Conservation (phyloP, 2,888 invertebrate genomes). For the Timema cristinae region DNA sequence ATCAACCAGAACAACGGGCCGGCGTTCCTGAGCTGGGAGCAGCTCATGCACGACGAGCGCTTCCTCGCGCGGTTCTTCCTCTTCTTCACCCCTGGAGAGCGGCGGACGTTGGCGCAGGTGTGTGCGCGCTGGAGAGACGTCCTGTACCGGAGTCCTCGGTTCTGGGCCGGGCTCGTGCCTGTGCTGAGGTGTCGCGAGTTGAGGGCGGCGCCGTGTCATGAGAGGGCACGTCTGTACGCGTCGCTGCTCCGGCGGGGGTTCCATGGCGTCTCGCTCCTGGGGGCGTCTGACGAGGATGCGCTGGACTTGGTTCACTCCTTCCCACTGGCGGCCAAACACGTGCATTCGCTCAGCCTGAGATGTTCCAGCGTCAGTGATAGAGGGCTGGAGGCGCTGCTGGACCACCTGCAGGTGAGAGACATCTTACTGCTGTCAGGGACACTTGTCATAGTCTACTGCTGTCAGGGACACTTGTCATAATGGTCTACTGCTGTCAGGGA, state of each 20-base stretch:
- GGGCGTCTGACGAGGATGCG: constrained; percentile 86
- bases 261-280: constrained; percentile 76
- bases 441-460: too few species aligned
- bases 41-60: constrained; percentile 76
- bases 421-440: too few species aligned
- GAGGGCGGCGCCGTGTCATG: constrained; percentile 51
- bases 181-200: constrained; percentile 82
- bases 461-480: too few species aligned
- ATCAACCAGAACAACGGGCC: constrained; percentile 39
- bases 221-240: constrained; percentile 60
- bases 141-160: constrained; percentile 79
- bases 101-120: constrained; percentile 76
- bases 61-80: constrained; percentile 82
- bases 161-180: constrained; percentile 83
- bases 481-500: too few species aligned
- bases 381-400: constrained; percentile 81
- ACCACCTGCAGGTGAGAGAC: constrained; percentile 77
- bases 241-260: constrained; percentile 81
- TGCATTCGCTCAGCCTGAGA: constrained; percentile 78
- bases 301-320: constrained; percentile 82
- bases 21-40: constrained; percentile 62
- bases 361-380: constrained; percentile 89
- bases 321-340: constrained; percentile 74
- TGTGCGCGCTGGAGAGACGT: constrained; percentile 86
- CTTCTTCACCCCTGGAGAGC: constrained; percentile 74